A percentile compares a stretch with the other conserved stretches of the same genome.
These are phyloP conservation scores for Lycia hirtaria DNA, from an alignment of 2,888 invertebrate species.

Conservation along the genomic window DNA sequence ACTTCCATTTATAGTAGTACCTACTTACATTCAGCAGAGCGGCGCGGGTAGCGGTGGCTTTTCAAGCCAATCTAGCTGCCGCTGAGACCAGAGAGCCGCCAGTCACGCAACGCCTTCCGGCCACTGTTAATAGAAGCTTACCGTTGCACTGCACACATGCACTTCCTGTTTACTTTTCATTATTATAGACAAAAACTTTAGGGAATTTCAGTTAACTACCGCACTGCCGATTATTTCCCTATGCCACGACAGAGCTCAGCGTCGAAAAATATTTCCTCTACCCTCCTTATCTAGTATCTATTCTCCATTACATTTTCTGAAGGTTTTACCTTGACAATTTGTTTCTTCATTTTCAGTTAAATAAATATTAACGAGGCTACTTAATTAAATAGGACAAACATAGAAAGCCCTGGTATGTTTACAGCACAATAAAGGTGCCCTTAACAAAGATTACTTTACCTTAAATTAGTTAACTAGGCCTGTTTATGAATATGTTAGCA, in stretches of 20 bases:
- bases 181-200: slow-evolving; percentile 8
- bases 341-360: too few species aligned
- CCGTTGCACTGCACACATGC: slow-evolving; percentile 53
- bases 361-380: too few species aligned
- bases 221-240: neutral
- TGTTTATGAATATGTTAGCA: too few species aligned
- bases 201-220: neutral
- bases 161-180: slow-evolving; percentile 37
- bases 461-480: too few species aligned
- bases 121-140: slow-evolving; percentile 62
- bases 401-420: too few species aligned
- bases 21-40: neutral
- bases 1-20: neutral
- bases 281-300: too few species aligned
- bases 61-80: slow-evolving; percentile 27
- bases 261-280: too few species aligned
- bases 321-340: too few species aligned
- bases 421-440: too few species aligned
- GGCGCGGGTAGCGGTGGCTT: slow-evolving; percentile 9
- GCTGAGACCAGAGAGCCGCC: slow-evolving; percentile 52
- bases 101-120: slow-evolving; percentile 72
- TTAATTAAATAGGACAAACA: too few species aligned
- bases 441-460: too few species aligned
- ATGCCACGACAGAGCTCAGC: neutral
- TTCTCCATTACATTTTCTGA: too few species aligned